phyloP scores from a whole-genome alignment of 2,888 invertebrate genomes.

The Aphidoletes aphidimyza region DNA sequence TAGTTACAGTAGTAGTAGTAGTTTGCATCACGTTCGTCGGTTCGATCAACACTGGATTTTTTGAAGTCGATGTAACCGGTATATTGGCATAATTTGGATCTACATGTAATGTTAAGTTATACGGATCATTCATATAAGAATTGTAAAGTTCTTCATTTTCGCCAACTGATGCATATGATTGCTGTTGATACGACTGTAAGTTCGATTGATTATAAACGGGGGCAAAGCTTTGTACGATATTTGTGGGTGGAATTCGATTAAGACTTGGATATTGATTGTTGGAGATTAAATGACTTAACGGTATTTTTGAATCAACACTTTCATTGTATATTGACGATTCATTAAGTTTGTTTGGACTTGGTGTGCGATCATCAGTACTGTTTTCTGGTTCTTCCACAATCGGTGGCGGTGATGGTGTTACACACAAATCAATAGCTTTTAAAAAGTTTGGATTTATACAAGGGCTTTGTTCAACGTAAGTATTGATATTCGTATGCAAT shows the following conservation, averaged over 20 bases:
- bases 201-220: constrained; percentile 60
- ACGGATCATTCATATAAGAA: constrained; percentile 66
- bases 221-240: constrained; percentile 65
- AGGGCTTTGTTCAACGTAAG: neutral
- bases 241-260: constrained; percentile 62
- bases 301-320: constrained; percentile 56
- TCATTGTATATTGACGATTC: neutral
- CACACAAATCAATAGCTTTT: constrained; percentile 62
- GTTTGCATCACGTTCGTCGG: constrained; percentile 65
- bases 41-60: neutral
- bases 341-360: neutral
- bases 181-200: constrained; percentile 1
- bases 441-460: constrained; percentile 39
- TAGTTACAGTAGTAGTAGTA: constrained; percentile 60
- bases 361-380: neutral
- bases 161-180: neutral
- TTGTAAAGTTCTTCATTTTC: constrained; percentile 63
- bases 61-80: neutral
- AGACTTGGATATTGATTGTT: constrained; percentile 64
- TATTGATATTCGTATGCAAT: neutral
- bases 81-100: constrained; percentile 63
- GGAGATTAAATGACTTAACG: constrained; percentile 63
- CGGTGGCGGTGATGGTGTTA: constrained; percentile 60
- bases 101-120: constrained; percentile 66
- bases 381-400: neutral